Evolutionary conservation across 2,888 invertebrate species (phyloP), one percentile per base, ranked within the genome.

Genomic region (Caenorhabditis sp.): DNA sequence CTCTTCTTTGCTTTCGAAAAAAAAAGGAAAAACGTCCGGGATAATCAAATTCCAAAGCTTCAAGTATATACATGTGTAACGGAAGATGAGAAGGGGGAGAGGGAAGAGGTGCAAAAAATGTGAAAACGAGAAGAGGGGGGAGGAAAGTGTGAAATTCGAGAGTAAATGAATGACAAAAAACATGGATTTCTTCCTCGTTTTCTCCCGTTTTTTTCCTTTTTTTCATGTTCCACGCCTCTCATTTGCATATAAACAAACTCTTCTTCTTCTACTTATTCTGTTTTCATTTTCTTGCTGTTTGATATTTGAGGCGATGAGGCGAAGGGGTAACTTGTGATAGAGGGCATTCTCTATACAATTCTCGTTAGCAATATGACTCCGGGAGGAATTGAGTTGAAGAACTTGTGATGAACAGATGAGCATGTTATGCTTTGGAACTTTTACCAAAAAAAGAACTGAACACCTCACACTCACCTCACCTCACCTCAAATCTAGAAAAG

Each of bases 141-240:
- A 50, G 44, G 47, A 56, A 72, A 51, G 58, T 65, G 64, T 64
- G 58, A 72, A 69, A 77, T 62, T 61, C 18, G 62, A 68, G 69
- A 77, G 55, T 51, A 62, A 69, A 69, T 67, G 37, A 77, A 77
- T 67, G 69, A 64, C 60, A 77, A 61, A n/a, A n/a, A 37, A 69
- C 60, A 68, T 62, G 56, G 44, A 53, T 58, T 65, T 74, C 15
- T 35, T 15, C 8, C 15, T 18, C 6, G 18, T 37, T 65, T 32
- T 26, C 24, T 28, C 37, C 44, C 50, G 22, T 24, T 72, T 53
- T 55, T 60, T 6, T n/a, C 40, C 60, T 35, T 60, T 70, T n/a
- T n/a, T n/a, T n/a, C n/a, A n/a, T n/a, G n/a, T n/a, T n/a, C n/a
- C n/a, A n/a, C n/a, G n/a, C n/a, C n/a, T n/a, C n/a, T n/a, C 60